A percentile compares a stretch with the other conserved stretches of the same genome.
Conservation (phyloP, 2,797 vertebrate genomes). For the Microhierax caerulescens region DNA sequence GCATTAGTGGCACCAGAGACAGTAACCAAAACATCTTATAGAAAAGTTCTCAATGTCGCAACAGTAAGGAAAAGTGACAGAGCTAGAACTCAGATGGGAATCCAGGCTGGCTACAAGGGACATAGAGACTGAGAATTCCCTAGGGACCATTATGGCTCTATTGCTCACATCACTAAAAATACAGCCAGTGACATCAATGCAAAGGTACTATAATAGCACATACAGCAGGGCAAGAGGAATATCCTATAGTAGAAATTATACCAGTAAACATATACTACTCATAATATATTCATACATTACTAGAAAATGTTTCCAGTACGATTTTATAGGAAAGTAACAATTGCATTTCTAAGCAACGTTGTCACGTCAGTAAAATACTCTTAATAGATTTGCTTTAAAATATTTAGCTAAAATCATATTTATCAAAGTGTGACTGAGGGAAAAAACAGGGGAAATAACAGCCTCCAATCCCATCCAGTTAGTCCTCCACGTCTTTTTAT, state of each 20-base stretch:
- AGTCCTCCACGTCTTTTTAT: neutral
- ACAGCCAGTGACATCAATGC: neutral
- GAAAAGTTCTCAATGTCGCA: neutral
- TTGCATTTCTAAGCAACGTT: neutral
- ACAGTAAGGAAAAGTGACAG: neutral
- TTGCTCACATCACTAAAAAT: neutral
- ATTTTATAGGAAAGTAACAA: neutral
- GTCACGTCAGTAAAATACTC: neutral
- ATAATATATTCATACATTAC: neutral
- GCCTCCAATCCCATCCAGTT: neutral
- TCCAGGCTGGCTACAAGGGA: neutral
- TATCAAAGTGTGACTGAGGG: neutral
- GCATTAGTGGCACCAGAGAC: neutral
- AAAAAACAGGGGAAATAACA: neutral
- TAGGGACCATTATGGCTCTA: neutral
- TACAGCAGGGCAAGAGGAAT: neutral
- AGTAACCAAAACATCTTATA: neutral
- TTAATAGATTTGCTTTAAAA: neutral
- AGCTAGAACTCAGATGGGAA: neutral
- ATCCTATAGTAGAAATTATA: neutral
- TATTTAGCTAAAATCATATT: neutral
- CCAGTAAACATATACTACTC: neutral
- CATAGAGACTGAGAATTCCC: neutral
- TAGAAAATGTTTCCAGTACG: neutral
- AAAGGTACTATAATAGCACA: neutral